These are phyloP conservation scores for Brienomyrus brachyistius DNA, from an alignment of 2,113 vertebrate genomes.

Conservation along the genomic window DNA sequence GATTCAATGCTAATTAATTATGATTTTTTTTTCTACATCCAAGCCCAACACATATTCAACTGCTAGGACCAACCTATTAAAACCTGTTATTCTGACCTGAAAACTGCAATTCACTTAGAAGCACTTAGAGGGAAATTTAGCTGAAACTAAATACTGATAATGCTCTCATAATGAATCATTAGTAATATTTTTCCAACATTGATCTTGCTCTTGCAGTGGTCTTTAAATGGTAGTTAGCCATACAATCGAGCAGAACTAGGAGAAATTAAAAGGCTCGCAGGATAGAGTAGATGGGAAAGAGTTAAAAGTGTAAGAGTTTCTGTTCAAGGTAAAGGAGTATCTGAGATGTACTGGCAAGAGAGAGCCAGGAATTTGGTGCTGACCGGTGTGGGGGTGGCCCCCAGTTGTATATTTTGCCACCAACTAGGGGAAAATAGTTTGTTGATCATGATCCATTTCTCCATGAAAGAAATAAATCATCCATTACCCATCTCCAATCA, in stretches of 20 bases:
- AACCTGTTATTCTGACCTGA: background rate
- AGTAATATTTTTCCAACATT: background rate
- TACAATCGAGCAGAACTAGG: background rate
- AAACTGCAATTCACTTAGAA: background rate
- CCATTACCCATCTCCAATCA: background rate
- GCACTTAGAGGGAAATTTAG: background rate
- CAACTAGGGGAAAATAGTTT: background rate
- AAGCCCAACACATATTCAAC: background rate
- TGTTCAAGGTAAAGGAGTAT: background rate
- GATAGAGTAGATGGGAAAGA: background rate
- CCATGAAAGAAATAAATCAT: background rate
- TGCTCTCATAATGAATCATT: constrained; percentile 1
- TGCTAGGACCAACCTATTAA: background rate
- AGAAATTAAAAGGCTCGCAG: background rate
- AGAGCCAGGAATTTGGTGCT: background rate
- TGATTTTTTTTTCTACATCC: background rate
- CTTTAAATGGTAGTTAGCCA: background rate
- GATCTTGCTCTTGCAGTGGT: background rate
- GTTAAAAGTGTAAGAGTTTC: background rate
- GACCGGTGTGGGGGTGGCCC: background rate
- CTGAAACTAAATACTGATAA: background rate
- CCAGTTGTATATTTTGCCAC: background rate
- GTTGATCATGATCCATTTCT: background rate
- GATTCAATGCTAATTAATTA: background rate
- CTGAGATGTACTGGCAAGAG: background rate